Evolutionary conservation across 2,797 vertebrate species (phyloP), one percentile per base, ranked within the genome.

Genomic region (Anomalospiza imberbis): DNA sequence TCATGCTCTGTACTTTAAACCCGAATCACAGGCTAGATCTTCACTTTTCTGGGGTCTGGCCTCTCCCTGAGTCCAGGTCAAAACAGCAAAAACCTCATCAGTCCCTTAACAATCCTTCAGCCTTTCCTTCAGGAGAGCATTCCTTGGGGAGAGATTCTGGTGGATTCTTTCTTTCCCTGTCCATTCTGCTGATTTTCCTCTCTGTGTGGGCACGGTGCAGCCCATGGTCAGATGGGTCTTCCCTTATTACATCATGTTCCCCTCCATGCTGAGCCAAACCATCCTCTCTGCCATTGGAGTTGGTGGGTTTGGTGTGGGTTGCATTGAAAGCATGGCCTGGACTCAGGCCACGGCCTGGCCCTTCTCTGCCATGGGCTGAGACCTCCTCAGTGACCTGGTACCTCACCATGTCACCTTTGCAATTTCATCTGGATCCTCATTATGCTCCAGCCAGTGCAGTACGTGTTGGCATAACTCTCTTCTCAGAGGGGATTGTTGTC

Each of bases 171-270:
- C 4, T 38, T 48, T 40, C 32, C 36, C 25, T 28, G 40, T 36
- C 25, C 45, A 28, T 44, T 42, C 51, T 80, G 29, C 4, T 68
- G 63, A 25, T 28, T n/a, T 76, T 53, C 34, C n/a, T 61, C 38
- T 20, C 3, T 5, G 13, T 9, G 6, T 53, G 47, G 40, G 47
- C 38, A n/a, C 0, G 0, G 5, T 40, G n/a, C 9, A 76, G n/a
- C 40, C 72, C 48, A 54, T 6, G 72, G n/a, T 20, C 72, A 68
- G 29, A 29, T 26, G 48, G 9, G 6, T 31, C 6, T 29, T 47
- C 55, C 40, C 17, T 29, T 34, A 9, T 47, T 34, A 10, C 40
- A 76, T 45, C 21, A 13, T 5, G 3, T 5, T 45, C 17, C 13
- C 10, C 40, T 61, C 55, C 13, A 7, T 21, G 40, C 55, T 34